phyloP scores from a whole-genome alignment of 2,888 invertebrate genomes.

The Augochlorella aurata region DNA sequence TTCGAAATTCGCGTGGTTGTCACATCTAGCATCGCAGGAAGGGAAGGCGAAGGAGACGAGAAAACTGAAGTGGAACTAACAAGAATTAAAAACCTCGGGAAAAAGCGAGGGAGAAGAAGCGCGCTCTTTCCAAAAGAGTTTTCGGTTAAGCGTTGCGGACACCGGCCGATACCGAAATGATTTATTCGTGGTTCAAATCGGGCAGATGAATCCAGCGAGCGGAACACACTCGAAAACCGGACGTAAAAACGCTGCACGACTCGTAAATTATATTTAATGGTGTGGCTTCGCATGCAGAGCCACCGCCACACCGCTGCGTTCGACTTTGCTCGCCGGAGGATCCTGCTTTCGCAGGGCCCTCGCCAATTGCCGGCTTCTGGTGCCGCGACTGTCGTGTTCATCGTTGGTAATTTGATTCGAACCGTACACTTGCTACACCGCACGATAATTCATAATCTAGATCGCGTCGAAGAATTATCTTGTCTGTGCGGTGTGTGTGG shows the following conservation, averaged over 20 bases:
- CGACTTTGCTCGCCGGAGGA: constrained; percentile 22
- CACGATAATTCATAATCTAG: constrained; percentile 41
- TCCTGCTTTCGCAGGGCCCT: constrained; percentile 37
- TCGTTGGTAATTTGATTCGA: constrained; percentile 44
- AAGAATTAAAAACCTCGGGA: no score
- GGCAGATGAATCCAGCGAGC: constrained; percentile 49
- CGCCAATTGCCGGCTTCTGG: constrained; percentile 26
- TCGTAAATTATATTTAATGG: constrained; percentile 73
- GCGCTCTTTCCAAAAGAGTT: neutral
- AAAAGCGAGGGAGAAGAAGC: neutral
- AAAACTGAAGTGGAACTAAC: no score
- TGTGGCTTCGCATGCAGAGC: constrained; percentile 50
- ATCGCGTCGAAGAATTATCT: constrained; percentile 34
- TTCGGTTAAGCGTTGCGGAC: constrained; percentile 11
- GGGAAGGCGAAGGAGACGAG: no score
- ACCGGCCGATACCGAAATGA: constrained; percentile 39
- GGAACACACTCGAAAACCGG: constrained; percentile 48
- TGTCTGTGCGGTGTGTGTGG: neutral
- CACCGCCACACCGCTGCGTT: constrained; percentile 13
- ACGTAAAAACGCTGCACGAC: constrained; percentile 65
- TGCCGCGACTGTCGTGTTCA: constrained; percentile 25
- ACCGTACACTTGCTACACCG: constrained; percentile 18
- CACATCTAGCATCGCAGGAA: no score
- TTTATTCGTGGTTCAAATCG: constrained; percentile 49
- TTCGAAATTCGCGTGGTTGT: no score